phyloP scores from a whole-genome alignment of 2,888 invertebrate genomes.

The Glaucopsyche alexis region DNA sequence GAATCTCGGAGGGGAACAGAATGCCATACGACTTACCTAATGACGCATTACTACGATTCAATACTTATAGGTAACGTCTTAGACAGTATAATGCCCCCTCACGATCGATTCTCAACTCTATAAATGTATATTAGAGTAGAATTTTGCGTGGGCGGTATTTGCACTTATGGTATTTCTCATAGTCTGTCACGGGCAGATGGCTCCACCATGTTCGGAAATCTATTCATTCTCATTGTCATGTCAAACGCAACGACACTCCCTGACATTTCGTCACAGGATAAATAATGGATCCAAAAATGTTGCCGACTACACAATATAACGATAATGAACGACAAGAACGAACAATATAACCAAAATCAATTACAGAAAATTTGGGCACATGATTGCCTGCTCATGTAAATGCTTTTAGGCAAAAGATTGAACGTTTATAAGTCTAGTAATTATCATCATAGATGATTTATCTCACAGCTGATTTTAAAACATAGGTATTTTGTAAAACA shows the following conservation, averaged over 20 bases:
- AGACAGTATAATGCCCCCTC: not conserved
- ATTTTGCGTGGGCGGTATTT: not conserved
- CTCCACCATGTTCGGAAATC: conserved; percentile 41
- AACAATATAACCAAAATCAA: too few species aligned
- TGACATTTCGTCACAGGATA: conserved; percentile 31
- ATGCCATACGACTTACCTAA: conserved; percentile 53
- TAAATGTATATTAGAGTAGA: not conserved
- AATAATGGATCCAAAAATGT: not conserved
- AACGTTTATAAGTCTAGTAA: too few species aligned
- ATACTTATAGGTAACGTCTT: conserved; percentile 41
- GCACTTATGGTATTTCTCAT: not conserved
- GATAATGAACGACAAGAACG: too few species aligned
- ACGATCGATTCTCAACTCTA: conserved; percentile 18
- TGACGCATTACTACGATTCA: conserved; percentile 56
- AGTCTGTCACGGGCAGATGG: conserved; percentile 44
- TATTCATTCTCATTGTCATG: conserved; percentile 45
- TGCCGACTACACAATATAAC: too few species aligned
- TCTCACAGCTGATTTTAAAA: too few species aligned
- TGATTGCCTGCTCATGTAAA: too few species aligned
- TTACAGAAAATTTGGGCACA: too few species aligned
- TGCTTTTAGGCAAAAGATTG: too few species aligned
- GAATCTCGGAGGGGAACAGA: conserved; percentile 42
- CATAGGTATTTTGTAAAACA: too few species aligned
- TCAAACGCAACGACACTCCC: conserved; percentile 41
- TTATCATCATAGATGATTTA: too few species aligned